Evolutionary conservation across 2,113 vertebrate genomes (phyloP), one percentile per base, ranked within the genome.

Genomic region (Ctenomys sociabilis): DNA sequence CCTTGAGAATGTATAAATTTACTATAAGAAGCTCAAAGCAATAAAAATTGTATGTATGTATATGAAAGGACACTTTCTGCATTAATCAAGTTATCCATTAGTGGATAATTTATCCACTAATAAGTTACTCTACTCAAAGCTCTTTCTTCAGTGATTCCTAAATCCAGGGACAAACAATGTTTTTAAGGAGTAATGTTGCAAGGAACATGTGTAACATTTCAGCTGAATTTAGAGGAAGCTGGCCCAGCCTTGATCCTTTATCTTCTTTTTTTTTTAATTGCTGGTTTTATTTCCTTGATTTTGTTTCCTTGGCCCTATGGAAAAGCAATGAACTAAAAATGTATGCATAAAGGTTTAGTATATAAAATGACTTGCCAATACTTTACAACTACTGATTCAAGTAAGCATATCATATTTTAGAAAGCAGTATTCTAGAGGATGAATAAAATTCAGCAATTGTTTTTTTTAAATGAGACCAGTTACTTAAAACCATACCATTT

Each of bases 401-500:
- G 54, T 80, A 88, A 82, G n/a, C 12, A 80, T 66, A 64, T 63
- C 75, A 0, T 84, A 2, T 77, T 91, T 68, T 77, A 85, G 5
- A 92, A 43, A 87, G 21, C 30, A 93, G 11, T 43, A 75, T 89
- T 78, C 9, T 66, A 52, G 11, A 87, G 28, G 21, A 81, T 61
- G 22, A 81, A 17, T 80, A 93, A 81, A 96, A 94, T 85, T 91
- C 28, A 86, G n/a, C 92, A 90, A 90, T 84, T n/a, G n/a, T n/a
- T 93, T 94, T 49, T 49, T 78, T 64, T 81, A 80, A 54, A 28
- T 80, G 4, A 92, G 43, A 14, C 30, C 40, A 5, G 8, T 82
- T 95, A 72, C 54, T 52, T 32, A 89, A 87, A 73, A 68, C 40
- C 16, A 63, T 85, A 66, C 12, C 40, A 77, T 28, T 85, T 86